phyloP scores from a whole-genome alignment of 2,113 vertebrate species.

The Phoxinus phoxinus region DNA sequence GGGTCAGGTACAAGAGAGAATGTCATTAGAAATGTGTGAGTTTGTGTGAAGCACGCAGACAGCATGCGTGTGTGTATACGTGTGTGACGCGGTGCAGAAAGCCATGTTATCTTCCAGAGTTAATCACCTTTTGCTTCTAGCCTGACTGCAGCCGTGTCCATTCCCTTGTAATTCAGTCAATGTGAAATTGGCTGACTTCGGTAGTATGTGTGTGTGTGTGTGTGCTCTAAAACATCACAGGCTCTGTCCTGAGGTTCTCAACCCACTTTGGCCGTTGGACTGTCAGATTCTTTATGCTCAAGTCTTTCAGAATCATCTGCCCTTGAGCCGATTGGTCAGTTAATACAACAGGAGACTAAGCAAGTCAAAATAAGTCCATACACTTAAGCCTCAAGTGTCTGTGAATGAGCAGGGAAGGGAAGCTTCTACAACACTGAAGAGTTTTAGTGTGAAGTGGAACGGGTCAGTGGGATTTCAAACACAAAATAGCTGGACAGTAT shows the following conservation, averaged over 20 bases:
- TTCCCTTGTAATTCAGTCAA: constrained; percentile 44
- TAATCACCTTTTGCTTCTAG: constrained; percentile 47
- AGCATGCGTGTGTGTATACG: not conserved
- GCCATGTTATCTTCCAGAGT: constrained; percentile 45
- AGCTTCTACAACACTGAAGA: not conserved
- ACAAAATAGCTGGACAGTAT: not conserved
- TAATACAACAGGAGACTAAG: not conserved
- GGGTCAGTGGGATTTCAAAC: not conserved
- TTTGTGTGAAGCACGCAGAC: constrained; percentile 17
- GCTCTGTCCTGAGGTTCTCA: constrained; percentile 12
- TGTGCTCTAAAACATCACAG: constrained; percentile 34
- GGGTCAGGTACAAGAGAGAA: constrained; percentile 11
- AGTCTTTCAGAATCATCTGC: not conserved
- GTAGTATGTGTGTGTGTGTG: constrained; percentile 38
- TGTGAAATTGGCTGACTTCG: constrained; percentile 54
- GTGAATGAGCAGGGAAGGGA: constrained; percentile 1
- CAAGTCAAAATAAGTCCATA: not conserved
- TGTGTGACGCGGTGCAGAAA: constrained; percentile 36
- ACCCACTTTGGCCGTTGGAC: not conserved
- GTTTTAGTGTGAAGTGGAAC: not conserved
- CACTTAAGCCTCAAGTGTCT: constrained; percentile 3
- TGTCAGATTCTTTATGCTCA: not conserved
- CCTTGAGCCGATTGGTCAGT: not conserved
- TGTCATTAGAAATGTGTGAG: constrained; percentile 29
- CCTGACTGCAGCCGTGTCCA: constrained; percentile 31